Evolutionary conservation across 2,888 invertebrate genomes (phyloP).

Genomic region (Meliscaeva auricollis): DNA sequence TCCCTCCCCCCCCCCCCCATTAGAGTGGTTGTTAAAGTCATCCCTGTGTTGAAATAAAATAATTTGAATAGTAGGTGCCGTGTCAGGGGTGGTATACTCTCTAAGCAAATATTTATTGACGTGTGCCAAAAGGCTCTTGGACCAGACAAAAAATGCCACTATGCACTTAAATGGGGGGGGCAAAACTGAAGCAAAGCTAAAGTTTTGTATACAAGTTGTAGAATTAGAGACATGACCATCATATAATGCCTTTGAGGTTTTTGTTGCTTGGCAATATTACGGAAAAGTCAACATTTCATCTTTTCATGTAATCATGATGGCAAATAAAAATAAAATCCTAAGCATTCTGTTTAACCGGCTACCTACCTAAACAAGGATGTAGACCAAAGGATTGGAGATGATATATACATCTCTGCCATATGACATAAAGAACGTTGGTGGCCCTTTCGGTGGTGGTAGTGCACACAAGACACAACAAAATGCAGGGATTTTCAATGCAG

Average conservation of each 20-base stretch:
- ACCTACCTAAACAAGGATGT: conserved; percentile 36
- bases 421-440: neutral
- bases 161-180: conserved; percentile 34
- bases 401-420: neutral
- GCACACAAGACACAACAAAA: conserved; percentile 15
- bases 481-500: conserved; percentile 54
- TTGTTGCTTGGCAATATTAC: conserved; percentile 50
- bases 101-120: conserved; percentile 49
- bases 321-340: conserved; percentile 73
- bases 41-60: conserved; percentile 30
- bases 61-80: neutral
- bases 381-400: conserved; percentile 31
- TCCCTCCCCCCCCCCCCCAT: no score
- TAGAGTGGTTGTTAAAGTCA: conserved; percentile 52
- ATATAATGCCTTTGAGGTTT: conserved; percentile 64
- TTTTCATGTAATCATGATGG: conserved; percentile 69
- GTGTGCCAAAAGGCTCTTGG: conserved; percentile 51
- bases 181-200: conserved; percentile 27
- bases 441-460: neutral
- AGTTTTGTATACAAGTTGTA: neutral
- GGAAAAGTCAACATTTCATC: conserved; percentile 73
- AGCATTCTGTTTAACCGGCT: conserved; percentile 65
- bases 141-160: conserved; percentile 55
- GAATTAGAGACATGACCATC: conserved; percentile 7
- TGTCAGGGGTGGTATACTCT: neutral